Evolutionary conservation across 2,797 vertebrate species (phyloP).

Genomic region (Notoglanidium macrostoma): DNA sequence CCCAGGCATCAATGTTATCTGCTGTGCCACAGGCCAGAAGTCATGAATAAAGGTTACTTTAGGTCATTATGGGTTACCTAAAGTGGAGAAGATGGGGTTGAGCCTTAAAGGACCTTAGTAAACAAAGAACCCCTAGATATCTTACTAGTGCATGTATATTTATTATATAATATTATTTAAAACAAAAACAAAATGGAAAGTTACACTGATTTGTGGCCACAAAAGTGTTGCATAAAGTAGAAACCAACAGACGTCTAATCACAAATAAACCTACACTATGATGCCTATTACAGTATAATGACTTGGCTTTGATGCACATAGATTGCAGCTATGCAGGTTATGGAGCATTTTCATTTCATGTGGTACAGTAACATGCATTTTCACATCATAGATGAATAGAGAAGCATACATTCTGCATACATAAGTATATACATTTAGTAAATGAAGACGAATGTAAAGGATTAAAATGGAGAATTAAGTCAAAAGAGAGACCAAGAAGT

Average conservation of each 20-base stretch:
- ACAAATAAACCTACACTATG: not conserved
- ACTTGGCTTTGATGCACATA: not conserved
- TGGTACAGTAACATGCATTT: not conserved
- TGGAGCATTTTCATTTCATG: not conserved
- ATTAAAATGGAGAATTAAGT: slow-evolving; percentile 57
- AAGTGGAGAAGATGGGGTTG: not conserved
- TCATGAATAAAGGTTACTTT: not conserved
- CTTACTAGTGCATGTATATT: too few species aligned
- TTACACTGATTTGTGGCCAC: not conserved
- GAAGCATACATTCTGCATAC: not conserved
- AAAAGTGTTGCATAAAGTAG: not conserved
- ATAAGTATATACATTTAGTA: not conserved
- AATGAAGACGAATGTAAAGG: not conserved
- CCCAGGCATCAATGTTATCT: not conserved
- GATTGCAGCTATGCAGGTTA: not conserved
- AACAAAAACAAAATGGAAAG: not conserved
- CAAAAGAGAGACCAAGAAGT: slow-evolving; percentile 58
- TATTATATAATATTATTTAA: not conserved
- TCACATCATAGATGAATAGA: not conserved
- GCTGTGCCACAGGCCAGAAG: not conserved
- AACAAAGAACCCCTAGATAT: not conserved
- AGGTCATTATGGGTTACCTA: not conserved
- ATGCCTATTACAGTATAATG: too few species aligned
- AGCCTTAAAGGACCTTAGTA: not conserved
- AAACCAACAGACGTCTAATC: not conserved